Conservation (phyloP, 2,113 vertebrate genomes). For the Pteruthius melanotis region DNA sequence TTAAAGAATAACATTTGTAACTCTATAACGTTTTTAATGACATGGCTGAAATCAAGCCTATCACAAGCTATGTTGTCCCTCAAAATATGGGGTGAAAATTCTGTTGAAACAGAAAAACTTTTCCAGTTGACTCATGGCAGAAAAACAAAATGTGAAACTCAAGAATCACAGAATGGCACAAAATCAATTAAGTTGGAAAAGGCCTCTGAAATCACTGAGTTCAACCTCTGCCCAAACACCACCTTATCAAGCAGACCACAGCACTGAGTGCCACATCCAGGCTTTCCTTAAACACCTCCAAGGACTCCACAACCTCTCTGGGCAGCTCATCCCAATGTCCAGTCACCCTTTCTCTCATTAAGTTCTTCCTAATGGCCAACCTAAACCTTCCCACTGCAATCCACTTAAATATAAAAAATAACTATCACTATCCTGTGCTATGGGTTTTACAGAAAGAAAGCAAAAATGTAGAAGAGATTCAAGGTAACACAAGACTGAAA, state of each 20-base stretch:
- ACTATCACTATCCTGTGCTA: background rate
- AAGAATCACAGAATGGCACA: background rate
- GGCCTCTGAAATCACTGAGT: background rate
- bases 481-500: background rate
- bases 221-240: background rate
- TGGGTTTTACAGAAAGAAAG: background rate
- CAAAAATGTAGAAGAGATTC: background rate
- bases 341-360: too few relatives aligned
- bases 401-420: fast-evolving
- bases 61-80: background rate
- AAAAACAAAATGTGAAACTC: background rate
- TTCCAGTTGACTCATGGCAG: background rate
- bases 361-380: background rate
- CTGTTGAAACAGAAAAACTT: background rate
- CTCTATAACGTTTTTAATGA: background rate
- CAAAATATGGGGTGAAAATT: background rate
- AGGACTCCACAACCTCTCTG: too few relatives aligned
- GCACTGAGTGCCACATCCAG: background rate
- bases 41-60: background rate
- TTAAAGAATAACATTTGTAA: background rate
- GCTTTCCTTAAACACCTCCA: background rate
- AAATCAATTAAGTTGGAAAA: background rate
- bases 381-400: background rate
- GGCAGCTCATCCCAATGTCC: background rate
- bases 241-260: background rate